Evolutionary conservation across 2,888 invertebrate genomes (phyloP).

Genomic region (Lottia scabra): DNA sequence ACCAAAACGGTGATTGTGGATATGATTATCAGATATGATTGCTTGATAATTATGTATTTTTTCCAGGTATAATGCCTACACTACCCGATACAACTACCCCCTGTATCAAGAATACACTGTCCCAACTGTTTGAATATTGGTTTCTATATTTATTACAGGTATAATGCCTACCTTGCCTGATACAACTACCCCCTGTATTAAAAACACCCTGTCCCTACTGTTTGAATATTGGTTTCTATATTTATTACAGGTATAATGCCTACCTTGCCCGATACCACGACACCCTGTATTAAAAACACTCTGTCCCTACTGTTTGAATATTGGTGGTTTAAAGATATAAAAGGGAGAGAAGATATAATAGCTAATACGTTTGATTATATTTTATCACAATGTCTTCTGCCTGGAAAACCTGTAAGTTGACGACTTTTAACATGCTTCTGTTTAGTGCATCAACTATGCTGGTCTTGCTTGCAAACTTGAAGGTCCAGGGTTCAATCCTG

Average conservation of each 20-base stretch:
- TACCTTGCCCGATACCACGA: slow-evolving; percentile 36
- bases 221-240: too few species aligned
- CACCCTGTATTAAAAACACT: slow-evolving; percentile 43
- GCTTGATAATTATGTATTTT: too few species aligned
- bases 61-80: slow-evolving; percentile 30
- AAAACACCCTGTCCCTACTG: too few species aligned
- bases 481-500: too few species aligned
- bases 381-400: slow-evolving; percentile 41
- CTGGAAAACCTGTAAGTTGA: slow-evolving; percentile 35
- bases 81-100: slow-evolving; percentile 39
- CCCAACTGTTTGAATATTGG: too few species aligned
- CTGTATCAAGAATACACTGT: too few species aligned
- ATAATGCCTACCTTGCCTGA: slow-evolving; percentile 38
- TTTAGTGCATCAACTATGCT: too few species aligned
- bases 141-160: slow-evolving; percentile 23
- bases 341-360: slow-evolving; percentile 47
- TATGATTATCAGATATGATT: too few species aligned
- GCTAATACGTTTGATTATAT: slow-evolving; percentile 51
- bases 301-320: slow-evolving; percentile 54
- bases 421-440: too few species aligned
- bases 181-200: too few species aligned
- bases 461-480: too few species aligned
- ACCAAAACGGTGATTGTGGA: too few species aligned
- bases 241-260: slow-evolving; percentile 32
- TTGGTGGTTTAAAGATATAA: slow-evolving; percentile 56